Conservation (phyloP, 2,888 invertebrate genomes). For the Leuctra nigra region DNA sequence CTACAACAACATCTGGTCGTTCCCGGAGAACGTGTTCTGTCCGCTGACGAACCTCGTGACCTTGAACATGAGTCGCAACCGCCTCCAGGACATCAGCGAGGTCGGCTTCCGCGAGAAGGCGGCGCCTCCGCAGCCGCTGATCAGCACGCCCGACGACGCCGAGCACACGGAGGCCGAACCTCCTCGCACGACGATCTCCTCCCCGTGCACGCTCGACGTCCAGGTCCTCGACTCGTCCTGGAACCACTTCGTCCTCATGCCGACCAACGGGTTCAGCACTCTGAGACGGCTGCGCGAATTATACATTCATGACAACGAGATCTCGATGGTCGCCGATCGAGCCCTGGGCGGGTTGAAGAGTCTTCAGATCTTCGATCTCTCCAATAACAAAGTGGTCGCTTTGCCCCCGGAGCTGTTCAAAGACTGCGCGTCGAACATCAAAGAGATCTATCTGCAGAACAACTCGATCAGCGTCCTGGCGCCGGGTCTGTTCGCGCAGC, state of each 20-base stretch:
- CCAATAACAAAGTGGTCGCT: slow-evolving; percentile 83
- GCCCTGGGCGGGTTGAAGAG: slow-evolving; percentile 74
- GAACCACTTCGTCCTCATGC: slow-evolving; percentile 78
- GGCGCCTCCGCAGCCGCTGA: slow-evolving; percentile 55
- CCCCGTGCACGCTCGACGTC: slow-evolving; percentile 68
- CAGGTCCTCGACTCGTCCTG: slow-evolving; percentile 76
- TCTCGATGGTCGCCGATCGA: slow-evolving; percentile 79
- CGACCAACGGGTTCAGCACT: slow-evolving; percentile 74
- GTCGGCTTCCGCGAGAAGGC: slow-evolving; percentile 72
- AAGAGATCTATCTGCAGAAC: slow-evolving; percentile 85
- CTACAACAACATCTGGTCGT: slow-evolving; percentile 83
- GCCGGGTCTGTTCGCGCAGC: slow-evolving; percentile 76
- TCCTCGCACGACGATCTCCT: slow-evolving; percentile 24
- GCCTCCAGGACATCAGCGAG: slow-evolving; percentile 81
- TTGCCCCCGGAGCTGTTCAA: slow-evolving; percentile 79
- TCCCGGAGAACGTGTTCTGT: slow-evolving; percentile 81
- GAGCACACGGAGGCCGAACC: slow-evolving; percentile 40
- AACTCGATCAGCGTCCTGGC: slow-evolving; percentile 84
- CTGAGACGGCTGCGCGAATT: slow-evolving; percentile 70
- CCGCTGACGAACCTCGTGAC: slow-evolving; percentile 69
- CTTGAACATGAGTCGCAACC: slow-evolving; percentile 80
- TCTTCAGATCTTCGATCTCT: slow-evolving; percentile 78
- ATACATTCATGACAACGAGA: slow-evolving; percentile 81
- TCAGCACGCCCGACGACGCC: slow-evolving; percentile 50
- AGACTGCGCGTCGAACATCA: slow-evolving; percentile 70